These are phyloP conservation scores for Sarotherodon lohbergeri DNA, from an alignment of 2,113 vertebrate species.

Conservation along the genomic window DNA sequence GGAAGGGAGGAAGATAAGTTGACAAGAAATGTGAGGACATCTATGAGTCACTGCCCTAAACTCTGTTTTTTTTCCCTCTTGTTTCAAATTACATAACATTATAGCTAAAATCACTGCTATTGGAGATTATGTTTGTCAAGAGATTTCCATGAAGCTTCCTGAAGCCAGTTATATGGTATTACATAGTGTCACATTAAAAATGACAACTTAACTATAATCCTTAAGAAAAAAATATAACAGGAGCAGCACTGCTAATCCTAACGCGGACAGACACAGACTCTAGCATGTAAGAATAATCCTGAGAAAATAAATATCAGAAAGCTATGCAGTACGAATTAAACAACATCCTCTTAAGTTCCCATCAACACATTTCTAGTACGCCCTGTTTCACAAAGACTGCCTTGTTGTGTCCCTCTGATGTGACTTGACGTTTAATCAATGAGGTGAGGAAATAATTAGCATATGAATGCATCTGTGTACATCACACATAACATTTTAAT, in stretches of 20 bases:
- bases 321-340: not conserved
- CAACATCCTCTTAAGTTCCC: not conserved
- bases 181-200: fast-evolving
- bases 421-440: not conserved
- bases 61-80: not conserved
- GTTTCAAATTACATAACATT: not conserved
- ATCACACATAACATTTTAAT: not conserved
- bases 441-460: not conserved
- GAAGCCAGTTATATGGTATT: not conserved
- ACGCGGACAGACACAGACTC: not conserved
- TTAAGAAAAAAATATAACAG: not conserved
- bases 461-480: not conserved
- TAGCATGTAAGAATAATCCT: not conserved
- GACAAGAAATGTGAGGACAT: not conserved
- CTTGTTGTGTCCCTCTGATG: not conserved
- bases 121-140: not conserved
- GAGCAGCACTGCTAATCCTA: not conserved
- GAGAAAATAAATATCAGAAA: not conserved
- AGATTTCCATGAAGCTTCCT: not conserved
- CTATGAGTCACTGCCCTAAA: not conserved
- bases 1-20: not conserved
- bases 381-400: not conserved
- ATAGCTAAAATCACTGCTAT: fast-evolving
- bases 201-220: not conserved
- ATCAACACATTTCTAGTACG: not conserved